Base-by-base conservation (phyloP, 2,888 invertebrate genomes). In the Drosophila anceps region DNA sequence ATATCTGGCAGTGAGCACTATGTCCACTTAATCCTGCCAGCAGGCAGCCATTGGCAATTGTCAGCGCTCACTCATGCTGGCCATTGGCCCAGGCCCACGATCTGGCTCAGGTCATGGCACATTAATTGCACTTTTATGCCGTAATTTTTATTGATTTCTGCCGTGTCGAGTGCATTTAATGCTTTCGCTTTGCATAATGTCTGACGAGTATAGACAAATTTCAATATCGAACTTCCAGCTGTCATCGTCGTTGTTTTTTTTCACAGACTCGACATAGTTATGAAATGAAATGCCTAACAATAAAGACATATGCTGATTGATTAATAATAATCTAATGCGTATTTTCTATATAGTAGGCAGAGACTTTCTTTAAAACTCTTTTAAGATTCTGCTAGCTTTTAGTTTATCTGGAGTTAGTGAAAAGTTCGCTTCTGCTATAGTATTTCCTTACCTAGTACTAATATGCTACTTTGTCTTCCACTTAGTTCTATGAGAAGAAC, bases 101-200 rank as follows among this genome's bases (percentile, higher is more conserved):
- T n/a, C n/a, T n/a, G n/a, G n/a, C 57, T 60, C 69, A 57, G 73
- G 81, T 81, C 82, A 79, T 79, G 81, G 80, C 73, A 79, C 85
- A 83, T 83, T 82, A 84, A 82, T 80, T 82, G 82, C 82, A 84
- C 80, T 82, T 82, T 82, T 77, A 84, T 79, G 82, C 80, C 31
- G 54, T 77, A 67, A 79, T 84, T 82, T 82, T 82, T 82, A 84
- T 83, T 81, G 82, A 83, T 84, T 79, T 82, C 66, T 53, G 43
- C 51, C 60, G 31, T 62, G 24, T 61, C 15, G 33, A 65, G 69
- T 66, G 46, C 63, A 44, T 53, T 48, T 71, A 61, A 63, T 73
- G 62, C 44, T 57, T 62, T 61, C 62, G 50, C 63, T 70, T 74
- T 83, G 75, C 69, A 77, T 81, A 78, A 77, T 69, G 29, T 43